Evolutionary conservation across 2,797 vertebrate species (phyloP).

Genomic region (Syngnathus acus): DNA sequence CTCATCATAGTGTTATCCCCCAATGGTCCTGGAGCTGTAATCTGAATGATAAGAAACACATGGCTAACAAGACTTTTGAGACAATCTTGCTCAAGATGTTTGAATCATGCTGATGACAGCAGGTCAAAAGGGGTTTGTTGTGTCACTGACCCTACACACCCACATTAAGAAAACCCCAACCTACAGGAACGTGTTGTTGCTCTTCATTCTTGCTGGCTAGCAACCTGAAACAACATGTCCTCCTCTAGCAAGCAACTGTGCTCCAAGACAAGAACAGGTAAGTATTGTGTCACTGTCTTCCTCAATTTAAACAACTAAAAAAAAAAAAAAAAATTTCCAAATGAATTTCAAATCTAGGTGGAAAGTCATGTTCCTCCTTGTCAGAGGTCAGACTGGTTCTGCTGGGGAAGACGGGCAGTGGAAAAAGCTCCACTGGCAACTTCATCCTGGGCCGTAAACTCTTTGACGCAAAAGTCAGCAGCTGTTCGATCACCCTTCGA

Average conservation of each 20-base stretch:
- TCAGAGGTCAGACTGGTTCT: slow-evolving; percentile 51
- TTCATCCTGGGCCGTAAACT: slow-evolving; percentile 48
- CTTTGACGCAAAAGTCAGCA: slow-evolving; percentile 30
- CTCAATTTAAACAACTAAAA: neutral
- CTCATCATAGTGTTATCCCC: neutral
- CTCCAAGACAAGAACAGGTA: slow-evolving; percentile 28
- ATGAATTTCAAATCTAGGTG: slow-evolving; percentile 21
- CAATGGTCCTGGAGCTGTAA: neutral
- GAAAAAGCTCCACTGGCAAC: slow-evolving; percentile 59
- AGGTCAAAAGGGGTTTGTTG: neutral
- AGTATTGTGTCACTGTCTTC: neutral
- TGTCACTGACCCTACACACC: neutral
- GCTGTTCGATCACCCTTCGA: slow-evolving; percentile 27
- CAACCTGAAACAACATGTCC: slow-evolving; percentile 32
- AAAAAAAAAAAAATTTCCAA: neutral
- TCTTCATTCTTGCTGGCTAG: too few relatives aligned
- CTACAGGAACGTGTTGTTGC: neutral
- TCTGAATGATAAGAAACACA: neutral
- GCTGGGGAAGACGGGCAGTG: slow-evolving; percentile 63
- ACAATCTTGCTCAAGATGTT: neutral
- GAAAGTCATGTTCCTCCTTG: slow-evolving; percentile 11
- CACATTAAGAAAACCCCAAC: neutral
- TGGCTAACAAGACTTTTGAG: neutral
- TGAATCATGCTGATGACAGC: neutral
- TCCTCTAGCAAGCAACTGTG: slow-evolving; percentile 37